Percentiles rank a stretch among this genome's conserved stretches.
These are phyloP conservation scores for Acipenser ruthenus DNA, from an alignment of 2,797 vertebrate genomes.

Conservation along the genomic window DNA sequence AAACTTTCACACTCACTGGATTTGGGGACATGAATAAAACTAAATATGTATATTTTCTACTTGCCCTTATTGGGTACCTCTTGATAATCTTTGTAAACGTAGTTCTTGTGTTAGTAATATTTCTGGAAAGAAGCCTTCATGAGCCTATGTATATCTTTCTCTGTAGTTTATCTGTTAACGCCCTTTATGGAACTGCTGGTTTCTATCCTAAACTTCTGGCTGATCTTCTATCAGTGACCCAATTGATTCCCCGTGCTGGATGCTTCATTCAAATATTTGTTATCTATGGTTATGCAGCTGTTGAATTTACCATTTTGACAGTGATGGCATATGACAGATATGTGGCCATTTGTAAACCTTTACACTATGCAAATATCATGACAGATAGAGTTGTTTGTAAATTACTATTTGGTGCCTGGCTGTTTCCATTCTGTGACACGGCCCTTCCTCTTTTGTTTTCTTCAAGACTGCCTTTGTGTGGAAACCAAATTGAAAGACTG, in stretches of 20 bases:
- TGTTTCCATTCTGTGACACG: not conserved
- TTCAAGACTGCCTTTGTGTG: not conserved
- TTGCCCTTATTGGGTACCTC: constrained; percentile 27
- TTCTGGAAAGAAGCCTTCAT: constrained; percentile 13
- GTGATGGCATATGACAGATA: constrained; percentile 13
- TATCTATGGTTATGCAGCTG: constrained; percentile 4
- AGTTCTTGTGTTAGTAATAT: constrained; percentile 27
- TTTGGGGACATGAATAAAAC: constrained; percentile 32
- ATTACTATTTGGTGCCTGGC: not conserved
- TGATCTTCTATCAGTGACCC: constrained; percentile 7
- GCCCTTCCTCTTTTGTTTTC: not conserved
- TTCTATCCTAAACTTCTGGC: constrained; percentile 19
- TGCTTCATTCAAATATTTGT: constrained; percentile 11
- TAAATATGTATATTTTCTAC: constrained; percentile 30
- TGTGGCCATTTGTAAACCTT: not conserved
- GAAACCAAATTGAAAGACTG: not conserved
- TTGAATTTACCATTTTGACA: constrained; percentile 5
- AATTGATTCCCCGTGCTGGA: not conserved
- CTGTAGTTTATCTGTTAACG: constrained; percentile 16
- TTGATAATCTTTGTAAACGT: constrained; percentile 36
- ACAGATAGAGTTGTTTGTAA: not conserved
- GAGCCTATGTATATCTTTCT: constrained; percentile 21
- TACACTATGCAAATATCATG: not conserved
- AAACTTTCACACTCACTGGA: constrained; percentile 37
- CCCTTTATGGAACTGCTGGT: constrained; percentile 11